Base-by-base conservation (phyloP, 2,113 vertebrate genomes). In the Aplodontia rufa region DNA sequence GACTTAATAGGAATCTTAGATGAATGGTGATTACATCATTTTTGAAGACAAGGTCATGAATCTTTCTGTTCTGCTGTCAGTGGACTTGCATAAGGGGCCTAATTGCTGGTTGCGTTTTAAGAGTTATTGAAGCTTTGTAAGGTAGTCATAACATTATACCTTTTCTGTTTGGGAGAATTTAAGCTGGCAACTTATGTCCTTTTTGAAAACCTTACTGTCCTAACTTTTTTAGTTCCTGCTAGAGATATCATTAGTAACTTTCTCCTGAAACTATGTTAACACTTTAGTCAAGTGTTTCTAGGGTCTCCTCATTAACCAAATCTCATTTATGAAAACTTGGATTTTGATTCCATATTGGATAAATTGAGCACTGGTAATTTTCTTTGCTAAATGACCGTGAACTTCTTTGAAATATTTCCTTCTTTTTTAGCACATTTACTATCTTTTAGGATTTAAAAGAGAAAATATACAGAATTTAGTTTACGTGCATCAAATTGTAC, bases 221-320 rank as follows among this genome's bases (percentile, higher is more conserved):
- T 89, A 75, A 81, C 37, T 93, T 87, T n/a, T 30, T 28, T 86
- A 62, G 26, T 88, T 83, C 22, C 24, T 35, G 35, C 19, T 24
- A 42, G 60, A 71, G 78, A 80, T 81, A 58, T 93, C 75, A 42
- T 74, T 89, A 86, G 37, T 82, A 88, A 64, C 37, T 55, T 83
- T 82, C 60, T 53, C 32, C 40, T 64, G 9, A 84, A 22, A 12
- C 3, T 68, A 24, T 87, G 9, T 84, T 75, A 80, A 88, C 68
- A n/a, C 49, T 94, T 75, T 89, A 66, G 79, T 82, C 22, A 94
- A 93, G 30, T 87, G 30, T 28, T 75, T 80, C 7, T 88, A 32
- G n/a, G 79, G 69, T 91, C 32, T 91, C 3, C 24, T 62, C 66
- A 91, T 93, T 90, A 91, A 85, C 58, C 8, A 88, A 81, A 88